Conservation (phyloP, 2,797 vertebrate species). For the Sphenopsis melanotis region DNA sequence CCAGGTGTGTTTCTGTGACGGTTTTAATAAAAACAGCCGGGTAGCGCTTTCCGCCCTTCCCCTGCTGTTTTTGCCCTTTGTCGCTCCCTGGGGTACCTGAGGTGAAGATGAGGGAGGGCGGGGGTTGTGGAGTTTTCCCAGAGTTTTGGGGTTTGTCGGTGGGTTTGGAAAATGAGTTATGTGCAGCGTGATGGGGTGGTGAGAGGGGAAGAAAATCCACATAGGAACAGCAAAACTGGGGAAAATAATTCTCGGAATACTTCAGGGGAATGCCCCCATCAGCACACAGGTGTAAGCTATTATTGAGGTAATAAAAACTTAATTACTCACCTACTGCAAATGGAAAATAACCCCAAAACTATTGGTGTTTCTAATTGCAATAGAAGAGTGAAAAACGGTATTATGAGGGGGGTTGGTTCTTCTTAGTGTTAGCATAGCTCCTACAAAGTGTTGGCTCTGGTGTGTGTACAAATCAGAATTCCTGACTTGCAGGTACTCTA, state of each 20-base stretch:
- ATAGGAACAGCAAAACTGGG: accelerated
- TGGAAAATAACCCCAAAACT: neutral
- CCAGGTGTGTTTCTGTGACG: neutral
- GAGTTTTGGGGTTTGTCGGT: neutral
- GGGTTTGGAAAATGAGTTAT: neutral
- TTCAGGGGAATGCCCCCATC: accelerated
- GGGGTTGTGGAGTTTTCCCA: neutral
- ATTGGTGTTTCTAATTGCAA: accelerated
- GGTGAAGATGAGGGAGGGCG: neutral
- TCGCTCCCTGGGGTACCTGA: accelerated
- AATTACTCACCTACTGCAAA: neutral
- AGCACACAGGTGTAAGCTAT: accelerated
- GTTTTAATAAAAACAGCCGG: neutral
- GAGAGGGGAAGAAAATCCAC: neutral
- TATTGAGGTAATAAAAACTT: neutral
- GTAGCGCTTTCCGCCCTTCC: accelerated
- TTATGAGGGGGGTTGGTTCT: accelerated
- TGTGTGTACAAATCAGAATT: neutral
- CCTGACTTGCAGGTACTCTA: neutral
- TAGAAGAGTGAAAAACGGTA: neutral
- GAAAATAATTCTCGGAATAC: accelerated
- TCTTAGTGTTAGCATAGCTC: neutral
- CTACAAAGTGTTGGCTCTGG: neutral
- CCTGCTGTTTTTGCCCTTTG: accelerated
- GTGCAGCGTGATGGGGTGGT: neutral